Percentiles rank a stretch among this genome's conserved stretches.
These are phyloP conservation scores for Cacoxenus indagator DNA, from an alignment of 2,888 invertebrate species.

Conservation along the genomic window DNA sequence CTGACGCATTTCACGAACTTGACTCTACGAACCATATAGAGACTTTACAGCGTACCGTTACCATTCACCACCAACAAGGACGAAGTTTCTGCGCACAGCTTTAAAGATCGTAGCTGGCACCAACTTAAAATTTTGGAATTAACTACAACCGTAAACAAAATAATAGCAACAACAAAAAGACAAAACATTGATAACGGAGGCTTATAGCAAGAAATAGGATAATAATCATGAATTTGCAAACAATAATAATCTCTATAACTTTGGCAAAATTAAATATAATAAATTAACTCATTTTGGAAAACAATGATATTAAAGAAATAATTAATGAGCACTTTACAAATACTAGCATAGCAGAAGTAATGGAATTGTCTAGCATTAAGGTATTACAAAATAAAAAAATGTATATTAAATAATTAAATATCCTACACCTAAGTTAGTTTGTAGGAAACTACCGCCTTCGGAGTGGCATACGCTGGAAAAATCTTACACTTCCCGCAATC, in stretches of 20 bases:
- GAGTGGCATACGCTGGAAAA: too few species aligned
- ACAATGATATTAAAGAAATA: too few species aligned
- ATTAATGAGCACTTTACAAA: not conserved
- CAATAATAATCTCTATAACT: not conserved
- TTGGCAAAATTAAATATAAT: not conserved
- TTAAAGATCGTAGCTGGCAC: not conserved
- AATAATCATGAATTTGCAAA: not conserved
- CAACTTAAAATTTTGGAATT: not conserved
- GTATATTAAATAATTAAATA: not conserved
- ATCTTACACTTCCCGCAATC: not conserved
- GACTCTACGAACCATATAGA: not conserved
- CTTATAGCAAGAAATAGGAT: not conserved
- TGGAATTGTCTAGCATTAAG: not conserved
- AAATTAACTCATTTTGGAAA: not conserved
- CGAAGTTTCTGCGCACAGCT: not conserved
- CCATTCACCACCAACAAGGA: too few species aligned
- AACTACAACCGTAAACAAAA: not conserved
- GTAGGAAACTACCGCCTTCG: not conserved
- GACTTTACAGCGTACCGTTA: not conserved
- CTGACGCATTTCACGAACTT: too few species aligned
- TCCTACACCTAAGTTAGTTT: not conserved
- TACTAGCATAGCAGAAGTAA: not conserved
- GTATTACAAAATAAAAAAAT: not conserved
- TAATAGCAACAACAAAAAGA: not conserved
- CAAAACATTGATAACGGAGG: not conserved